Evolutionary conservation across 2,888 invertebrate species (phyloP).

Genomic region (Calameuta idolon): DNA sequence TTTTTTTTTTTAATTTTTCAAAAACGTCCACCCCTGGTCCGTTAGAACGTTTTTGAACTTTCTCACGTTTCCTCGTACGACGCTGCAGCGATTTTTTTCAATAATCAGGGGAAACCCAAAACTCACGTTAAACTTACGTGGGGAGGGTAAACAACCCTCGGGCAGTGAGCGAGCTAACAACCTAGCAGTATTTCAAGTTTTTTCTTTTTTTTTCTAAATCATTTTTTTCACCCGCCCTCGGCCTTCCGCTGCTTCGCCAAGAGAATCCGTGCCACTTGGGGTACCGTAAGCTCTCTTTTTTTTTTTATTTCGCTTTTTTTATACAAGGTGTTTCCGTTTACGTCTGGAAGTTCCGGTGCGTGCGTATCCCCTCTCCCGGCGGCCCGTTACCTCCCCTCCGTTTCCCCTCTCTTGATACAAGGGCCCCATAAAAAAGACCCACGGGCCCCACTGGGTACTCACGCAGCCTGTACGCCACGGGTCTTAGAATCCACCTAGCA

Average conservation of each 20-base stretch:
- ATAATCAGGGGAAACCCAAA: slow-evolving; percentile 22
- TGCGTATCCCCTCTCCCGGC: slow-evolving; percentile 20
- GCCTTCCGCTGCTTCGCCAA: slow-evolving; percentile 40
- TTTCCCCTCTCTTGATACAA: slow-evolving; percentile 19
- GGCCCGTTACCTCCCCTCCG: slow-evolving; percentile 17
- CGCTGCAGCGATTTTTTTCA: slow-evolving; percentile 29
- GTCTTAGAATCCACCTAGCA: slow-evolving; percentile 38
- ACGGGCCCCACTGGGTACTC: slow-evolving; percentile 15
- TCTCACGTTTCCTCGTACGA: slow-evolving; percentile 40
- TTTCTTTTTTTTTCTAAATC: slow-evolving; percentile 44
- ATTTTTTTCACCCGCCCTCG: slow-evolving; percentile 43
- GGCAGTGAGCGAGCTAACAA: slow-evolving; percentile 36
- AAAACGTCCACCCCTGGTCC: neutral
- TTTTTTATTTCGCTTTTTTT: slow-evolving; percentile 35
- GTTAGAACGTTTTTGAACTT: slow-evolving; percentile 13
- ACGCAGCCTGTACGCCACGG: slow-evolving; percentile 3
- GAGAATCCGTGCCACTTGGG: slow-evolving; percentile 64
- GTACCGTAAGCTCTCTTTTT: slow-evolving; percentile 59
- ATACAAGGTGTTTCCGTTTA: slow-evolving; percentile 61
- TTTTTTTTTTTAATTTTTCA: neutral
- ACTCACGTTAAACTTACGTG: slow-evolving; percentile 4
- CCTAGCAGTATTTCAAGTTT: slow-evolving; percentile 60
- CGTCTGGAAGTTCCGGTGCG: slow-evolving; percentile 45
- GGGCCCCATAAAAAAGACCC: slow-evolving; percentile 17
- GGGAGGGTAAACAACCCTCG: slow-evolving; percentile 20